Percentiles rank a stretch among this genome's conserved stretches.
These are phyloP conservation scores for Sciurus vulgaris DNA, from an alignment of 2,797 vertebrate species.

Conservation along the genomic window DNA sequence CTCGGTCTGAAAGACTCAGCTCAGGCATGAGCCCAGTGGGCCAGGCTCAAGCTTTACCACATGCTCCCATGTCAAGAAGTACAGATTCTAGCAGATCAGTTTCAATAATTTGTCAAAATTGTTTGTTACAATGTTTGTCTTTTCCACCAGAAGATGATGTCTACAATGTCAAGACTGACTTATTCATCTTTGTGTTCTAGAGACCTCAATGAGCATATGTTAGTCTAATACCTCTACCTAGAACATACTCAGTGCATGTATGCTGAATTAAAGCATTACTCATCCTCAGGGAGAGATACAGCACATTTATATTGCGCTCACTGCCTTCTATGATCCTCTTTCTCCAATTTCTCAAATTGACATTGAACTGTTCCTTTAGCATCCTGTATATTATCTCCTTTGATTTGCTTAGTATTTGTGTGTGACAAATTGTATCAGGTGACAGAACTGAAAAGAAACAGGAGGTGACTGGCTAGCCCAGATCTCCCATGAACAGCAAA, in stretches of 20 bases:
- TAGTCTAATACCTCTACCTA: neutral
- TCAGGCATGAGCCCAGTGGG: rapidly evolving
- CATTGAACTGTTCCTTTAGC: neutral
- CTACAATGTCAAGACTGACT: neutral
- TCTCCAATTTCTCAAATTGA: neutral
- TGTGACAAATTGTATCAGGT: neutral
- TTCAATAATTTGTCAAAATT: neutral
- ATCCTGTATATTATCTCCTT: neutral
- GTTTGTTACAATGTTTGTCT: neutral
- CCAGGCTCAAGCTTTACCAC: neutral
- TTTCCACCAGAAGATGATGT: neutral
- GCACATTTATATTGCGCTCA: no score
- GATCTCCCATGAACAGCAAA: neutral
- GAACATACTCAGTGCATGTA: neutral
- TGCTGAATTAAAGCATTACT: neutral
- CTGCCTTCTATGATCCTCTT: neutral
- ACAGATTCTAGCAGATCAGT: no score
- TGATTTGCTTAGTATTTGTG: neutral
- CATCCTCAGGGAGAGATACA: neutral
- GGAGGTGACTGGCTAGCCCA: neutral
- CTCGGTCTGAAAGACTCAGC: neutral
- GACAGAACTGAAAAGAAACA: neutral
- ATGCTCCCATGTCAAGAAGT: neutral
- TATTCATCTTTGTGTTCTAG: neutral
- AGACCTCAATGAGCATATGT: neutral